Base-by-base conservation (phyloP, 2,888 invertebrate genomes). In the Eupeodes luniger region DNA sequence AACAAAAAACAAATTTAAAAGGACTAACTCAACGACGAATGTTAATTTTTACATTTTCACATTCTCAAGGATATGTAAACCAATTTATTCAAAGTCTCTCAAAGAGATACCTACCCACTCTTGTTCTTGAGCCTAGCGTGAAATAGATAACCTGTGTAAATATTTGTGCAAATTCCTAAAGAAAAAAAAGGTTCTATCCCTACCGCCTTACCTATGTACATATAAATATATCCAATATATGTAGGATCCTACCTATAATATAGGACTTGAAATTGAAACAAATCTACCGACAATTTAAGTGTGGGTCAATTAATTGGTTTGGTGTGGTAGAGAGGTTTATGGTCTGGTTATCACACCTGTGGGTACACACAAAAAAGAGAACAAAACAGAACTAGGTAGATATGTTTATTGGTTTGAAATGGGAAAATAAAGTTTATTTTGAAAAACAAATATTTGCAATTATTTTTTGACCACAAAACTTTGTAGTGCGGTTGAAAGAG, bases 281-380 rank as follows among this genome's bases (percentile, higher is more conserved):
- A 69, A 64, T 27, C 9, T 40, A 78, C 88, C 85, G 85, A 85
- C 88, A 64, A 47, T 27, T 27, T 27, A 47, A 78, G 70, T 85
- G 53, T 70, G 78, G 81, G 64, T 78, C 81, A 81, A 85, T 81
- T 88, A 88, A 88, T 88, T 88, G 74, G 85, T 85, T 85, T 81
- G 88, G 72, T 75, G 72, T 75, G 81, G 88, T 81, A 11, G 11
- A 61, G 59, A 85, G 81, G 85, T 88, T 88, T 81, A 81, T 85
- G 88, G 85, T 85, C 81, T 88, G 74, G 85, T 81, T 88, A 88
- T 88, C 85, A 85, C 81, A 88, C 88, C 85, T 88, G 85, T 81
- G 77, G 67, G 80, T 44, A 44, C 27, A 67, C 19, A 61, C 74
- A 67, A 77, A 19, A 47, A 53, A 77, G 61, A 66, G 19, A n/a